Percentiles rank a stretch among this genome's conserved stretches.
Conservation (phyloP, 2,113 vertebrate species). For the Corythoichthys intestinalis region DNA sequence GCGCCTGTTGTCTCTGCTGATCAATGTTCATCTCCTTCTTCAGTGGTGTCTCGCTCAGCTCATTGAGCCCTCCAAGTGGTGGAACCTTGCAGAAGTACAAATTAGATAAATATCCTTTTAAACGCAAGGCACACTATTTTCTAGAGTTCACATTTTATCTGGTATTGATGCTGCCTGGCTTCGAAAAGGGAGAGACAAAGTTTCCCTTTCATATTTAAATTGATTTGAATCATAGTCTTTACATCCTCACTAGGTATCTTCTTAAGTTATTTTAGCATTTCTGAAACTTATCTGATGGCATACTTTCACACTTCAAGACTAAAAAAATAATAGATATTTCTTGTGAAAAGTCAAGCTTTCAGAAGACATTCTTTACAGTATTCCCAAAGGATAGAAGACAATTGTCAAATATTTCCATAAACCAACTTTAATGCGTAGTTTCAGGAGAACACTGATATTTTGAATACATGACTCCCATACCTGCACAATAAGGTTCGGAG, state of each 20-base stretch:
- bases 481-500: slow-evolving; percentile 86
- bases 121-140: background rate
- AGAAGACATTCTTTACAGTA: background rate
- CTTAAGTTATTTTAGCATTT: background rate
- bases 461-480: slow-evolving; percentile 41
- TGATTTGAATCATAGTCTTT: background rate
- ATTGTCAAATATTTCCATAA: background rate
- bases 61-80: slow-evolving; percentile 81
- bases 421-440: background rate
- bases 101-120: background rate
- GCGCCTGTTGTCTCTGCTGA: slow-evolving; percentile 70
- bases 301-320: background rate
- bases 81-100: slow-evolving; percentile 73
- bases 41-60: slow-evolving; percentile 77
- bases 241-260: background rate
- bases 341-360: background rate
- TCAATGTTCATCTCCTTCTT: slow-evolving; percentile 85
- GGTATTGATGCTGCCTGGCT: background rate
- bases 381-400: background rate
- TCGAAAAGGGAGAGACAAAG: background rate
- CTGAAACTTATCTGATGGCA: background rate
- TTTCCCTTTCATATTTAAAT: slow-evolving; percentile 5
- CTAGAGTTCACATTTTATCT: background rate
- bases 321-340: background rate
- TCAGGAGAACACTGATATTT: background rate